Base-by-base conservation (phyloP, 2,113 vertebrate species). In the Leucoraja erinaceus region DNA sequence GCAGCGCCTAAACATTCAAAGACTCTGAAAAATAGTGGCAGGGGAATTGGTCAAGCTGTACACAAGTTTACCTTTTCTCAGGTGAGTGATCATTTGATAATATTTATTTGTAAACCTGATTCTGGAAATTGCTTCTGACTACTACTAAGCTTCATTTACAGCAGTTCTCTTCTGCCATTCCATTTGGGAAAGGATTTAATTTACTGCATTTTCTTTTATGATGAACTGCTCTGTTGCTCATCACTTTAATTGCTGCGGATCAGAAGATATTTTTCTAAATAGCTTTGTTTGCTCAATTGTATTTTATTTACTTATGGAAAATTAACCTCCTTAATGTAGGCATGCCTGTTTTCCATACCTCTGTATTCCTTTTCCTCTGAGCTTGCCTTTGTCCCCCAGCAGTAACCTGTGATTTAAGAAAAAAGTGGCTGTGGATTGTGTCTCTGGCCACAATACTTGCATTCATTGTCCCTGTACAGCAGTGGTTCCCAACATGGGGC, bases 21-120 rank as follows among this genome's bases (percentile, higher is more conserved):
- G 93, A 95, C 96, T 68, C 94, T 97, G 96, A 98, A 97, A 94
- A 97, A 95, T 95, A 97, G 97, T 79, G 98, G 98, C 93, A 98
- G 95, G 92, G 97, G 97, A 25, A 94, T 98, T 66, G 97, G 97
- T 59, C 95, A 94, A 92, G 95, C 97, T 0, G 75, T 96, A 12
- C 97, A 98, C 93, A 97, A 96, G 14, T 98, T 98, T 88, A 96
- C 96, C 6, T 98, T 98, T 94, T 96, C 98, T 59, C 95, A 96
- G 96, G 98, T 98, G 81, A 25, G 47, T 54, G 81, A 90, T 59
- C 14, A 6, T 5, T 54, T 76, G 11, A 31, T 68, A 33, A 8
- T 90, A 31, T 20, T 20, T 66, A 4, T 90, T 33, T 18, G 28
- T 68, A 66, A 68, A 20, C 0, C 47, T 56, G 0, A 33, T 33